Evolutionary conservation across 2,113 vertebrate species (phyloP).

Genomic region (Falcunculus frontatus): DNA sequence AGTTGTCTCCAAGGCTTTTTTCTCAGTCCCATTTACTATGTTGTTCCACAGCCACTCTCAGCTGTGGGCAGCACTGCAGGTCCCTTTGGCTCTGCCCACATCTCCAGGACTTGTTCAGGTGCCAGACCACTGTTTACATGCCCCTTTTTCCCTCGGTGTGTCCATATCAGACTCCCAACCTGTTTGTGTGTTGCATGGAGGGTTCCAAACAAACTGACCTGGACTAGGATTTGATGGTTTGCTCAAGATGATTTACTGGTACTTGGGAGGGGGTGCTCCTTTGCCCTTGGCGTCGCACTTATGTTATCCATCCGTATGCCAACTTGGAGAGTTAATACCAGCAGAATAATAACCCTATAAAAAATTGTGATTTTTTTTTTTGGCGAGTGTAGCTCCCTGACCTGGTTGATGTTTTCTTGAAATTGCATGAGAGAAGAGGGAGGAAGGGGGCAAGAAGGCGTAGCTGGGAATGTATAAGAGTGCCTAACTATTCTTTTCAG

Average conservation of each 20-base stretch:
- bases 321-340: background rate
- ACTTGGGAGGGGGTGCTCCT: background rate
- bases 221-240: background rate
- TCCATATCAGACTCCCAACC: background rate
- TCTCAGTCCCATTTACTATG: fast-evolving
- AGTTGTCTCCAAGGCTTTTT: background rate
- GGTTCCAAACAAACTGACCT: background rate
- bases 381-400: background rate
- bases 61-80: background rate
- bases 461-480: background rate
- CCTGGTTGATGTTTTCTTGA: background rate
- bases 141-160: background rate
- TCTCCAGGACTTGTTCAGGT: background rate
- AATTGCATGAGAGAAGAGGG: background rate
- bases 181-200: background rate
- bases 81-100: background rate
- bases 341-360: background rate
- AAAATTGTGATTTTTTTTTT: background rate
- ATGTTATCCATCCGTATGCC: background rate
- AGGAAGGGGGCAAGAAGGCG: fast-evolving
- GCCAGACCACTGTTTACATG: background rate
- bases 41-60: background rate
- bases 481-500: background rate
- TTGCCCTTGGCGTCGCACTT: background rate
- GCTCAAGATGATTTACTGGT: background rate